Base-by-base conservation (phyloP, 1,140 invertebrate genomes). In the Drosophila rhopaloa region DNA sequence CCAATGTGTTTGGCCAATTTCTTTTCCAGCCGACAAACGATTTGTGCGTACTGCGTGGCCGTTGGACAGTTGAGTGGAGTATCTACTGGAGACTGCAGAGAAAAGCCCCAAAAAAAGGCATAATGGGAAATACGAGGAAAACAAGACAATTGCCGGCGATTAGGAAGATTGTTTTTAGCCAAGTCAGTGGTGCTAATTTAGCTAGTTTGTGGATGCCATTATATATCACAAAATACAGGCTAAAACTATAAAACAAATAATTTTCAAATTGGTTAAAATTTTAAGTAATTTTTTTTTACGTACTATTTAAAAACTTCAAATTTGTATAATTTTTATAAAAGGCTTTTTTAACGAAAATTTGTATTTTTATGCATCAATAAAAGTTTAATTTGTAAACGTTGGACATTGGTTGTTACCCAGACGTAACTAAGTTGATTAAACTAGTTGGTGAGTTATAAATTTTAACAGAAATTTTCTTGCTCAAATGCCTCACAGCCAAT, bases 1-100 rank as follows among this genome's bases (percentile, higher is more conserved):
- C 91, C 90, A 70, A 92, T 79, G 60, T 92, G 88, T 51, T 92
- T 92, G 50, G 91, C 91, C 74, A 92, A 51, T 60, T 92, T 92
- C 56, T 90, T 90, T 68, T 92, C 90, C 48, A 92, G 62, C 13
- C 91, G 74, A 70, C 91, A 92, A 38, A 92, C 51, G 47, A 92
- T 92, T 82, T 92, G 91, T 50, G 91, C 91, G 53, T 92, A 91
- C 73, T 91, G 91, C 62, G 91, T 91, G 57, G 91, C 74, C 40
- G 90, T 91, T 11, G 91, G 83, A 56, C 89, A 82, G 67, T 79
- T 74, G 53, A 92, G 73, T 47, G 63, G 38, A 62, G 65, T 19
- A 44, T 56, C 59, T 29, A 19, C 40, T 41, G 37, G 47, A 60
- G 73, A 57, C 48, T 46, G 14, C 38, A 57, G 6, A 13, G 11